Percentiles rank a stretch among this genome's conserved stretches.
Conservation (phyloP, 1,140 invertebrate species). For the Helicoverpa armigera region DNA sequence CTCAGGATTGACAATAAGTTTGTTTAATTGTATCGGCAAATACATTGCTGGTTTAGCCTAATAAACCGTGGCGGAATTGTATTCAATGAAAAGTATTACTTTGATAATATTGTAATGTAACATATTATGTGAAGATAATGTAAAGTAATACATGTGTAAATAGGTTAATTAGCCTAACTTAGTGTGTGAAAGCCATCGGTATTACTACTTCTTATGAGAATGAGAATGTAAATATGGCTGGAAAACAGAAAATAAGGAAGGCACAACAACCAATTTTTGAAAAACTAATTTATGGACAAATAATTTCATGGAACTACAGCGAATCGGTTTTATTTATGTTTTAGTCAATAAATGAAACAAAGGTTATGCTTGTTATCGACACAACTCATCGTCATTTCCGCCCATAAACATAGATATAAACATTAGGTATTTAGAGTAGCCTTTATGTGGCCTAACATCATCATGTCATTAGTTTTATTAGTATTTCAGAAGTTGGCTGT, state of each 20-base stretch:
- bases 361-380: slow-evolving; percentile 8
- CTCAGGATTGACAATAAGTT: slow-evolving; percentile 44
- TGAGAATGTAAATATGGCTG: slow-evolving; percentile 54
- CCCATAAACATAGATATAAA: slow-evolving; percentile 34
- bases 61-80: slow-evolving; percentile 38
- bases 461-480: slow-evolving; percentile 17
- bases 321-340: slow-evolving; percentile 33
- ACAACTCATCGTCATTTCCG: slow-evolving; percentile 16
- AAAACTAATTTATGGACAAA: slow-evolving; percentile 3
- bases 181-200: slow-evolving; percentile 26
- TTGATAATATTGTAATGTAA: slow-evolving; percentile 49
- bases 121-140: slow-evolving; percentile 34
- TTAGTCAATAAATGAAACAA: slow-evolving; percentile 30
- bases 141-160: slow-evolving; percentile 54
- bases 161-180: slow-evolving; percentile 45
- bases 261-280: slow-evolving; percentile 36
- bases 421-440: neutral
- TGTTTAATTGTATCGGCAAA: slow-evolving; percentile 8
- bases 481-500: slow-evolving; percentile 40
- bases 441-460: slow-evolving; percentile 26
- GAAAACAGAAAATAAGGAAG: slow-evolving; percentile 1
- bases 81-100: slow-evolving; percentile 54
- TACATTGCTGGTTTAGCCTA: slow-evolving; percentile 28
- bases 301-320: neutral
- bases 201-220: slow-evolving; percentile 23